Evolutionary conservation across 1,140 invertebrate species (phyloP).

Genomic region (Papilio machaon): DNA sequence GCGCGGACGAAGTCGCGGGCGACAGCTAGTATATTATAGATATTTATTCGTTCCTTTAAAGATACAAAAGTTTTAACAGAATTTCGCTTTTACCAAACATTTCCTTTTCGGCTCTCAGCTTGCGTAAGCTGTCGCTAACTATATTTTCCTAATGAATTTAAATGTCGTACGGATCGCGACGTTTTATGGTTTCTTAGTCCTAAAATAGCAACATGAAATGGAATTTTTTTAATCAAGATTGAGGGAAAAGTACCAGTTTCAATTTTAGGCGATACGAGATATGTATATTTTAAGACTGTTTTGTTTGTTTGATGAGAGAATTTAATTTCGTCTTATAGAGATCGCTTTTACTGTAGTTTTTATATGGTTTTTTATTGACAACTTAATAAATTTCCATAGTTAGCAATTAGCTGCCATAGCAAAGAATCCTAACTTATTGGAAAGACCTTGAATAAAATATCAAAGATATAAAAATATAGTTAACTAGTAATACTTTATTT

Average conservation of each 20-base stretch:
- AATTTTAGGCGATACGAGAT: background rate
- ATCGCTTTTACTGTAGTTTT: too few species aligned
- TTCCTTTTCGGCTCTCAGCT: background rate
- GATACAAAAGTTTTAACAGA: background rate
- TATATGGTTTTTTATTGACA: too few species aligned
- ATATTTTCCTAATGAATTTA: constrained; percentile 12
- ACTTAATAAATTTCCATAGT: too few species aligned
- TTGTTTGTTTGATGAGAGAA: background rate
- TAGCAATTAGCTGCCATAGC: too few species aligned
- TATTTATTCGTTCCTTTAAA: background rate
- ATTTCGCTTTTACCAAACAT: background rate
- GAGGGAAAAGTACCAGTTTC: background rate
- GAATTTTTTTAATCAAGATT: constrained; percentile 9
- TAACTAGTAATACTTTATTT: too few species aligned
- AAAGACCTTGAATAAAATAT: background rate
- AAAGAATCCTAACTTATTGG: too few species aligned
- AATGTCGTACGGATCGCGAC: background rate
- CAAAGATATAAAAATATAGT: background rate
- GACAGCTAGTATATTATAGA: too few species aligned
- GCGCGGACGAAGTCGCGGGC: too few species aligned
- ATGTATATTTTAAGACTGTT: background rate
- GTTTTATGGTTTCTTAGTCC: constrained; percentile 3
- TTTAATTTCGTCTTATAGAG: background rate
- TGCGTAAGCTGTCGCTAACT: background rate
- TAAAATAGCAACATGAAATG: constrained; percentile 20